Percentiles rank a stretch among this genome's conserved stretches.
Conservation (phyloP, 2,888 invertebrate genomes). For the Hylaea fasciaria region DNA sequence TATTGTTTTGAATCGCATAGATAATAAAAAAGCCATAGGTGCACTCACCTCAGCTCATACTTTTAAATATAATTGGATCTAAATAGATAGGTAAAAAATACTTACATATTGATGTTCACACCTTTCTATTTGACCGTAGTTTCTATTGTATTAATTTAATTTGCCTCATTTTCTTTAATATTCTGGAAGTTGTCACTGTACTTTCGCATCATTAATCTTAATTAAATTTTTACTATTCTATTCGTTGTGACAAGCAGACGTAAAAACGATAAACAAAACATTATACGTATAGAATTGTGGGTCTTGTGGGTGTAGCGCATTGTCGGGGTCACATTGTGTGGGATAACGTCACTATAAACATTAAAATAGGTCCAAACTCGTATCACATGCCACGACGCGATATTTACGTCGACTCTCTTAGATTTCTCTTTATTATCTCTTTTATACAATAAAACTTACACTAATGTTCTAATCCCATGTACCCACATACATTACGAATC, state of each 20-base stretch:
- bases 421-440: conserved; percentile 37
- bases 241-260: conserved; percentile 18
- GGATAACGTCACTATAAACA: conserved; percentile 37
- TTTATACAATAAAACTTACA: conserved; percentile 40
- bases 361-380: conserved; percentile 32
- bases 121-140: neutral
- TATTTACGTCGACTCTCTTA: conserved; percentile 35
- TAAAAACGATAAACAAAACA: conserved; percentile 30
- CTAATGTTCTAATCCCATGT: conserved; percentile 35
- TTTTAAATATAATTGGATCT: too few species aligned
- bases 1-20: too few species aligned
- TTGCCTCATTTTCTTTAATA: too few species aligned
- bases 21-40: too few species aligned
- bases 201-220: too few species aligned
- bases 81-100: too few species aligned
- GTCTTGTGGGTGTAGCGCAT: conserved; percentile 33
- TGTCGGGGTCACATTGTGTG: conserved; percentile 35
- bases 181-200: too few species aligned
- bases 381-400: conserved; percentile 33
- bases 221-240: conserved; percentile 4
- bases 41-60: too few species aligned
- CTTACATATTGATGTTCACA: too few species aligned
- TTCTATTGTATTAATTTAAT: too few species aligned
- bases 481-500: conserved; percentile 28
- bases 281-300: conserved; percentile 14